Conservation (phyloP, 1,140 invertebrate species). For the Heliconius congener region DNA sequence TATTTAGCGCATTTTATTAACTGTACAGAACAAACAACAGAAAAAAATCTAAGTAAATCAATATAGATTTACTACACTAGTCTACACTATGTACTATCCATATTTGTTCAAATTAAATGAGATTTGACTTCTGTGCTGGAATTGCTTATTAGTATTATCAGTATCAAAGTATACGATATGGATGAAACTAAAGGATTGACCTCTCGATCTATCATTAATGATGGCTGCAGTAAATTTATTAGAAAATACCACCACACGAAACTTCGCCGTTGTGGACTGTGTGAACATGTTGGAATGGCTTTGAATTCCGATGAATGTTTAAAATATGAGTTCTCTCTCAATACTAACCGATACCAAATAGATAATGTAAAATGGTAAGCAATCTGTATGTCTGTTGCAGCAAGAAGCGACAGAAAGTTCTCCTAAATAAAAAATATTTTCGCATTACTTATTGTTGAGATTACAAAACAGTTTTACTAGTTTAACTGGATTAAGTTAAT, state of each 20-base stretch:
- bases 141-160: not conserved
- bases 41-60: not conserved
- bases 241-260: not conserved
- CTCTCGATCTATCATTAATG: not conserved
- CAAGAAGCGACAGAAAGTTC: no score
- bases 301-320: no score
- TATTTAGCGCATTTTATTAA: conserved; percentile 40
- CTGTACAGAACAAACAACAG: conserved; percentile 33
- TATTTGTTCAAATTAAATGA: not conserved
- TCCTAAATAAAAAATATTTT: no score
- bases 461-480: not conserved
- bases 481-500: not conserved
- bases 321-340: not conserved
- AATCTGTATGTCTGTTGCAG: no score
- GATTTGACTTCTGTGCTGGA: not conserved
- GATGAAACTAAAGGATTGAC: not conserved
- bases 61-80: no score
- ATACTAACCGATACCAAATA: not conserved
- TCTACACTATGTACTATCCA: no score
- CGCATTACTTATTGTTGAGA: no score
- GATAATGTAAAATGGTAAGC: no score
- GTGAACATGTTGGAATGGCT: not conserved
- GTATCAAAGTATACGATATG: not conserved
- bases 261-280: not conserved
- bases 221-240: not conserved